Conservation (phyloP, 2,113 vertebrate species). For the Sceloporus tristichus region DNA sequence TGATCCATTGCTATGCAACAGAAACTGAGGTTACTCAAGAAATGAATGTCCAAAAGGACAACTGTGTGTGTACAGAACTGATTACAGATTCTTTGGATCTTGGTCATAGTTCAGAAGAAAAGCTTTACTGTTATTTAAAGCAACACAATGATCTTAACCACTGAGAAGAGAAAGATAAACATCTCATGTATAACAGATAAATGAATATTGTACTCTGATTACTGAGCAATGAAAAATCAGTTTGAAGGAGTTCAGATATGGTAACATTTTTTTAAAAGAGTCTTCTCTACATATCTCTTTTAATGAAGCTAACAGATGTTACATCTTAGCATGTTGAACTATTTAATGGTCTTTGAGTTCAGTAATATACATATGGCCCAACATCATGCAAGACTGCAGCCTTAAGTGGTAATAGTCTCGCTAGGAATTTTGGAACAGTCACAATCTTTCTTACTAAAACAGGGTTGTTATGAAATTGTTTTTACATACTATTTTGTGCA, state of each 20-base stretch:
- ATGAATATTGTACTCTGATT: background rate
- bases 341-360: no score
- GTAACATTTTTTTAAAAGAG: background rate
- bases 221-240: no score
- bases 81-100: no score
- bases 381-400: no score
- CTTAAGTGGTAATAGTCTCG: no score
- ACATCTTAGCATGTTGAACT: no score
- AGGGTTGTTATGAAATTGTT: background rate
- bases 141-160: background rate
- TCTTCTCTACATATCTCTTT: background rate
- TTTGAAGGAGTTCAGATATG: background rate
- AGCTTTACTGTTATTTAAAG: slow-evolving; percentile 45
- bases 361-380: no score
- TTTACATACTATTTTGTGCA: background rate
- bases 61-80: background rate
- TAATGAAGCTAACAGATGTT: no score
- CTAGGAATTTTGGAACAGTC: no score
- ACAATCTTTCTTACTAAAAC: background rate
- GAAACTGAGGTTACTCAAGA: no score
- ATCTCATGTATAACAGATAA: background rate
- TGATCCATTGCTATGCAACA: background rate
- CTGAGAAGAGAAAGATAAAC: background rate
- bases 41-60: background rate
- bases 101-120: background rate